Evolutionary conservation across 23 tunicate genomes (phyloP), one percentile per base, ranked within the genome.

Genomic region (Trididemnum nubilum): DNA sequence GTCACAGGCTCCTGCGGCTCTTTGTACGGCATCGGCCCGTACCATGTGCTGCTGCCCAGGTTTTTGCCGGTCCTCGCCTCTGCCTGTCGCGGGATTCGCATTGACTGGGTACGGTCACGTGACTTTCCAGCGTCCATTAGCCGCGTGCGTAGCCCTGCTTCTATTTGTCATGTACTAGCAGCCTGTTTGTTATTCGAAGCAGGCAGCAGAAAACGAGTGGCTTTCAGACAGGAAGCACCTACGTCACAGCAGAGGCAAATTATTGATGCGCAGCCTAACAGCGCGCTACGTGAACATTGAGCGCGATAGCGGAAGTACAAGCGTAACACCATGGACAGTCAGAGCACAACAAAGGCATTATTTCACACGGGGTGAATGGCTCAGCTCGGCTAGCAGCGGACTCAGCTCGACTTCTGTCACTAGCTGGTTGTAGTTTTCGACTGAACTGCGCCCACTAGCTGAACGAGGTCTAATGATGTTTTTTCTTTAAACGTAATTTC

Each of bases 31-130:
- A 12, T 67, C 9, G 74, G 74, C 4, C 74, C 38, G 38, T 67
- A 67, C 74, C 37, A 31, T 67, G 74, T 30, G 38, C 74, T 67
- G 38, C 7, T 67, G 37, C 38, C 74, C 38, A 61, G 67, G 5
- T 49, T 12, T 49, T 18, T 12, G 12, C 12, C 57, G 15, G 57
- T 49, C 18, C 18, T 18, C 12, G 12, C 57, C 57, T 61, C 67
- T 21, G 29, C 67, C 26, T 23, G n/a, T n/a, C 29, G 67, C 38
- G 74, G 7, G 33, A 31, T 38, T 7, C n/a, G 22, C 38, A 67
- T 33, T 67, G 74, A 67, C 9, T 24, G 22, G 37, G 38, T 32
- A 5, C 74, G 37, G 5, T 61, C 67, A 61, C 67, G 67, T 61
- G 67, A 61, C 67, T 61, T 61, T 3, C n/a, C 67, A 23, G 5